Conservation (phyloP, 2,797 vertebrate genomes). For the Megalops cyprinoides region DNA sequence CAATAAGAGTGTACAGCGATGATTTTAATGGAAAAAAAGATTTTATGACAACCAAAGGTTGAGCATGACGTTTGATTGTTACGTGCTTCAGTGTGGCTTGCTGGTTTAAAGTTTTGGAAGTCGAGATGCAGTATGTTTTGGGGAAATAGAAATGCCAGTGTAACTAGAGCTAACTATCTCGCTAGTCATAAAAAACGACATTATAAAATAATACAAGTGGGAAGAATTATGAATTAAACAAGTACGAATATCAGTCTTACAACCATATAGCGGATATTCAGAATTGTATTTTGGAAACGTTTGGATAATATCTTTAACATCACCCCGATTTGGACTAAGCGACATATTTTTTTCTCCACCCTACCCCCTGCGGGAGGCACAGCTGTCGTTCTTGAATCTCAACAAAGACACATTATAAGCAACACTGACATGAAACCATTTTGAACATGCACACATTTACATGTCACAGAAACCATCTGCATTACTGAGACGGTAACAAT, state of each 20-base stretch:
- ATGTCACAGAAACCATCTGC: background rate
- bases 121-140: too few relatives aligned
- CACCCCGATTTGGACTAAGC: background rate
- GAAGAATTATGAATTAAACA: background rate
- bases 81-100: background rate
- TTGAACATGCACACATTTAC: background rate
- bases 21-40: slow-evolving; percentile 3
- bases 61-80: background rate
- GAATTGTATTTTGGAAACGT: background rate
- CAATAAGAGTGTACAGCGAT: slow-evolving; percentile 18
- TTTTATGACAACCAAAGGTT: slow-evolving; percentile 11
- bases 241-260: background rate
- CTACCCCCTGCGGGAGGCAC: background rate
- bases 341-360: background rate
- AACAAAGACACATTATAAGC: slow-evolving; percentile 8
- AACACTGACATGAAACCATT: background rate
- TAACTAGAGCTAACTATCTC: background rate
- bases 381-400: slow-evolving; percentile 18
- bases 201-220: background rate
- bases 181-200: background rate
- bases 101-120: too few relatives aligned
- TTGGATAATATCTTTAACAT: background rate
- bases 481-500: background rate
- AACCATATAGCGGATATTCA: too few relatives aligned
- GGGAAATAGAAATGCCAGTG: too few relatives aligned